Conservation (phyloP, 2,888 invertebrate species). For the Dynastes hyllus region DNA sequence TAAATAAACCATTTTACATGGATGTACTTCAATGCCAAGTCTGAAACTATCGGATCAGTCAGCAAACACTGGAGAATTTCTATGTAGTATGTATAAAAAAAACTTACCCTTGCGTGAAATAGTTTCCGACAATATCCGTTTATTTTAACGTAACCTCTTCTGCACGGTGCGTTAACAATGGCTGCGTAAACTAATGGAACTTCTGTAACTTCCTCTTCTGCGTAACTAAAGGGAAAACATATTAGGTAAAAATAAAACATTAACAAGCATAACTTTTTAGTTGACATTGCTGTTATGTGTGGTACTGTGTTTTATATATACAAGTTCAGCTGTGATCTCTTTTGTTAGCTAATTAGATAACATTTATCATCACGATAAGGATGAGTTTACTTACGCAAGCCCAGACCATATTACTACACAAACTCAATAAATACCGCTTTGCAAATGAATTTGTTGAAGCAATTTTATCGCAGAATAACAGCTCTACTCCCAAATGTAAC, state of each 20-base stretch:
- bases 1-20: constrained; percentile 8
- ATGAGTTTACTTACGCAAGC: constrained; percentile 6
- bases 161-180: constrained; percentile 7
- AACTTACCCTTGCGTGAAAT: neutral
- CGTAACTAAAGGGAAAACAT: constrained; percentile 2
- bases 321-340: neutral
- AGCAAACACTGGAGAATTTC: neutral
- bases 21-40: neutral
- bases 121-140: constrained; percentile 20
- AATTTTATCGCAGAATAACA: no score
- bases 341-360: constrained; percentile 20
- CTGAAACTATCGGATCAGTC: neutral
- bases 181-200: neutral
- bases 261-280: neutral
- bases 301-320: neutral
- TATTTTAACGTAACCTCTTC: constrained; percentile 22
- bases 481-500: no score
- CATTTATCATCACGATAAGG: constrained; percentile 9
- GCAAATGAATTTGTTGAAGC: no score
- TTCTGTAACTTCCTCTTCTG: neutral
- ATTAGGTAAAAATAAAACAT: neutral
- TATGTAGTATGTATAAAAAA: neutral
- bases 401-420: neutral
- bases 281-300: neutral
- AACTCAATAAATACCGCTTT: no score